Conservation (phyloP, 2,797 vertebrate species). For the Enteromius anoplus region DNA sequence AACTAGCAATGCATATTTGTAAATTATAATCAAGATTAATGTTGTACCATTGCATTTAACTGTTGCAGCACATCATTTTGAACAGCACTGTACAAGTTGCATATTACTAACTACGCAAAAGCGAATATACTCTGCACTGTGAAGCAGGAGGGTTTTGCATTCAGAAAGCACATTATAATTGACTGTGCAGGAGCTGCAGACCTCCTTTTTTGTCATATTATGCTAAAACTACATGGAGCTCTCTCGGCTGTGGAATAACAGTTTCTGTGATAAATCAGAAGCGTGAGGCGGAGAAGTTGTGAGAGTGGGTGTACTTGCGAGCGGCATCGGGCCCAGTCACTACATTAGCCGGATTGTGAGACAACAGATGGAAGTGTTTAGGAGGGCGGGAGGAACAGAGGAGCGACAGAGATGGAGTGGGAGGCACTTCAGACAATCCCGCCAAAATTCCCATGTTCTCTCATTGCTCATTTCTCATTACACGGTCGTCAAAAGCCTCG, state of each 20-base stretch:
- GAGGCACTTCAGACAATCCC: constrained; percentile 59
- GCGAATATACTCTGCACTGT: not conserved
- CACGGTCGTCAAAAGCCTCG: constrained; percentile 59
- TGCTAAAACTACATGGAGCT: constrained; percentile 20
- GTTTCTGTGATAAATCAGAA: constrained; percentile 49
- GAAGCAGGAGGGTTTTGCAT: not conserved
- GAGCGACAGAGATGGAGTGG: constrained; percentile 18
- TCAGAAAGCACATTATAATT: not conserved
- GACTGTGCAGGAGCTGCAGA: not conserved
- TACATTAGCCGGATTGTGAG: constrained; percentile 55
- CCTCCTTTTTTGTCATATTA: constrained; percentile 32
- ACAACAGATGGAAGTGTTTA: constrained; percentile 58
- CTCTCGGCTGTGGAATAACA: constrained; percentile 34
- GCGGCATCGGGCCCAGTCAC: constrained; percentile 45
- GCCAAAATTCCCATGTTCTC: constrained; percentile 55
- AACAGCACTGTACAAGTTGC: not conserved
- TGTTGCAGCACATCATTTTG: not conserved
- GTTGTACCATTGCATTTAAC: not conserved
- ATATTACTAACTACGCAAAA: not conserved
- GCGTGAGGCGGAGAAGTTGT: constrained; percentile 14
- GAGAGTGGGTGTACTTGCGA: constrained; percentile 32
- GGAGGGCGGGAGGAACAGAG: constrained; percentile 26
- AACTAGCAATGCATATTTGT: not conserved
- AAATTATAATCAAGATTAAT: not conserved
- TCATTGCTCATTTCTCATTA: constrained; percentile 64